Evolutionary conservation across 2,888 invertebrate species (phyloP), one percentile per base, ranked within the genome.

Genomic region (Nomada lathburiana): DNA sequence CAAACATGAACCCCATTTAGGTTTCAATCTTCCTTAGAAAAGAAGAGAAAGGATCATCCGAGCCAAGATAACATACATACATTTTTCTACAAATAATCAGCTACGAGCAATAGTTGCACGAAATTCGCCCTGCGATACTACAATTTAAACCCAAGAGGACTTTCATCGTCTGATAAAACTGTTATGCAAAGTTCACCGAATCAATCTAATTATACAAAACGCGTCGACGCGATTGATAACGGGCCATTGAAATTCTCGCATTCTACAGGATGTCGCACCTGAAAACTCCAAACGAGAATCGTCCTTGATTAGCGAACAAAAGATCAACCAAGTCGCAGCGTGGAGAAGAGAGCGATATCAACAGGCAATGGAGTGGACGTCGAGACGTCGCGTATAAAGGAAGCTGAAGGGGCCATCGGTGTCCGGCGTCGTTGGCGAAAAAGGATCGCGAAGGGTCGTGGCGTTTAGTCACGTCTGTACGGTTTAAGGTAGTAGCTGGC

Each of bases 301-400:
- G 2, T 50, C 44, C 5, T 18, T n/a, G 59, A 42, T 65, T 18
- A 44, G 16, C 23, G n/a, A 52, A 42, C 4, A 36, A 18, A 2
- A 59, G 11, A 13, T 65, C 29, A 18, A 20, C 23, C 10, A 50
- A 55, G 23, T 50, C 53, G 29, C 13, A 16, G n/a, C 0, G 11
- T 2, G 16, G 72, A 47, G 13, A 29, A 47, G 52, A 50, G 55
- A 57, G 47, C 1, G 55, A 75, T 83, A 80, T 87, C 86, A 86
- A 86, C 87, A 84, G 86, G 87, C 86, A 79, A 60, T 65, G 67
- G 52, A 70, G 63, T 73, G 57, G 68, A 63, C 42, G 71, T 69
- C 60, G 42, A 29, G 55, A 44, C 64, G 70, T 72, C 57, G 82
- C 68, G 72, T 44, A 74, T 57, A 53, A 64, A 60, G 18, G 36